Base-by-base conservation (phyloP, 2,888 invertebrate species). In the Drosophila cognata region DNA sequence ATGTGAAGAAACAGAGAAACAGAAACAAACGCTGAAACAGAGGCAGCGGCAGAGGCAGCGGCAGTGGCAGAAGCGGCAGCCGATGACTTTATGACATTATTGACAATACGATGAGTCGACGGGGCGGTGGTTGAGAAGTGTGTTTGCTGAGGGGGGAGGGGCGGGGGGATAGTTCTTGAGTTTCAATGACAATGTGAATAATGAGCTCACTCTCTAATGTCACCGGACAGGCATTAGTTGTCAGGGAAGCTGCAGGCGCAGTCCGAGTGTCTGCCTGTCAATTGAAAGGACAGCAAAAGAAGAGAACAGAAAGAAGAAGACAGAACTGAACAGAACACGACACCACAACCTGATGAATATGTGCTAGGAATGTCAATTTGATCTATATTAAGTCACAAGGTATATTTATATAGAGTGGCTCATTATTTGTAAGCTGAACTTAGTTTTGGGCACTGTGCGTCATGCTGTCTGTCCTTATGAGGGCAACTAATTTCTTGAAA, bases 141-240 rank as follows among this genome's bases (percentile, higher is more conserved):
- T 16, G 25, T 33, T 3, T 4, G n/a, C 58, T 0, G 8, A 21
- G 21, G 18, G 6, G 10, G 21, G 58, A 21, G 16, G 7, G 16
- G 11, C 58, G 10, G 16, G n/a, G n/a, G 16, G 18, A 11, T 50
- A 25, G 46, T 43, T 62, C 48, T 41, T 35, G 21, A 63, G 52
- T 55, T 59, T n/a, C 46, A 21, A 61, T 43, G 25, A 48, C 48
- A 53, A 33, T 53, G 55, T 50, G 43, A 36, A 55, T 66, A 64
- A 46, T 70, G 80, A 79, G 77, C 77, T 76, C 77, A 80, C 43
- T 51, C 48, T 58, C 21, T 11, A 46, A 35, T 16, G 51, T 35
- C 28, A 31, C 16, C 38, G 58, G 53, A 43, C 53, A 53, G 59
- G 36, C 58, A 62, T 65, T 64, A 51, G 53, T 55, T 69, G 51